These are phyloP conservation scores for Strix aluco DNA, from an alignment of 2,113 vertebrate species.

Conservation along the genomic window DNA sequence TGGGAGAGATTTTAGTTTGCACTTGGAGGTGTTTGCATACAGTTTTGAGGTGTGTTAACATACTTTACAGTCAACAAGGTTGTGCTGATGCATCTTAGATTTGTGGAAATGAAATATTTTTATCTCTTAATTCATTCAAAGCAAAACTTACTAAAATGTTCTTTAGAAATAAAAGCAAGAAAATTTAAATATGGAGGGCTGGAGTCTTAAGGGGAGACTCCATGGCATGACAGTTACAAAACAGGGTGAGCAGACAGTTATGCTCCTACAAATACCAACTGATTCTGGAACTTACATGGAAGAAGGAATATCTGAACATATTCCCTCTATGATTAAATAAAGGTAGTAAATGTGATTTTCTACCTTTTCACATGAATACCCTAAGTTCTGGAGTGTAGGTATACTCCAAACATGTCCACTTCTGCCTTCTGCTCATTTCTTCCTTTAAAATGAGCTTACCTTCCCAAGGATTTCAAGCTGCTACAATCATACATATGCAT, in stretches of 20 bases:
- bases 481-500: background rate
- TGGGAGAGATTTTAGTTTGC: background rate
- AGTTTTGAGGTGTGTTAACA: background rate
- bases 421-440: background rate
- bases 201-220: background rate
- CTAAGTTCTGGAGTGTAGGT: background rate
- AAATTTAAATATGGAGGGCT: background rate
- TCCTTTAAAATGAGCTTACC: background rate
- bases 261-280: background rate
- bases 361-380: background rate
- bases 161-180: background rate
- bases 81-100: background rate
- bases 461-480: background rate
- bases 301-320: background rate
- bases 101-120: background rate
- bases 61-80: background rate
- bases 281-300: background rate
- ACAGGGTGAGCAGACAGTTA: background rate
- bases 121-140: background rate
- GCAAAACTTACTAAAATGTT: background rate
- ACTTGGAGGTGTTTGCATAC: background rate
- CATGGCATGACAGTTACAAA: background rate
- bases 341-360: background rate
- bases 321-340: background rate
- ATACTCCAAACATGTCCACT: background rate